phyloP scores from a whole-genome alignment of 2,113 vertebrate species.

The Cromileptes altivelis region DNA sequence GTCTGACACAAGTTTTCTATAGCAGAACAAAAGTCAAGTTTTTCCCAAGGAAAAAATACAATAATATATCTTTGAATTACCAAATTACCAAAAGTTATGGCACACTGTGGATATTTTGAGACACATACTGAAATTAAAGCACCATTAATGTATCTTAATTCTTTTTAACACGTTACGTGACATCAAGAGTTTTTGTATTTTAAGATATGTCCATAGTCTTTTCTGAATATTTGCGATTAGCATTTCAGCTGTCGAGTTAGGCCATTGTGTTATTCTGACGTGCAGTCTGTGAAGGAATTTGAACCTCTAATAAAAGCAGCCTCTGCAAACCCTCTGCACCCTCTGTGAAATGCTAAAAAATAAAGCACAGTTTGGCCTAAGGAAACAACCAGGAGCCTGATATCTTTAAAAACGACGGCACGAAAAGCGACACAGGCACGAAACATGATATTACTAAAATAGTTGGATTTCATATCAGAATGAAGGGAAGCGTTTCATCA shows the following conservation, averaged over 20 bases:
- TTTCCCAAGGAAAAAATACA: background rate
- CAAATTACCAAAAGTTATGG: background rate
- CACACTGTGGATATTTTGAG: background rate
- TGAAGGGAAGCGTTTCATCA: slow-evolving; percentile 1
- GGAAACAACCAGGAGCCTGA: slow-evolving; percentile 1
- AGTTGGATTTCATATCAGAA: slow-evolving; percentile 5
- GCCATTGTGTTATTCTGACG: slow-evolving; percentile 13
- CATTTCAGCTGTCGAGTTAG: slow-evolving; percentile 28
- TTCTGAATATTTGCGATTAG: slow-evolving; percentile 13
- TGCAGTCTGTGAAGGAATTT: slow-evolving; percentile 23
- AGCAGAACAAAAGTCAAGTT: background rate
- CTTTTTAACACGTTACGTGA: too few relatives aligned
- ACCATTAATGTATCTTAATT: background rate
- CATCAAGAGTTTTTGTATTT: background rate
- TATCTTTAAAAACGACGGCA: background rate
- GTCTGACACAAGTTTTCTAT: background rate
- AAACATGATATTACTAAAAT: background rate
- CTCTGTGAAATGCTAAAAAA: slow-evolving; percentile 15
- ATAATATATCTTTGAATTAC: slow-evolving; percentile 10
- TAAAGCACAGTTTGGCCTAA: background rate
- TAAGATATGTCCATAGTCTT: background rate
- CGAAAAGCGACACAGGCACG: background rate
- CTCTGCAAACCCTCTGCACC: slow-evolving; percentile 15
- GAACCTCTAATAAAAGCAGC: slow-evolving; percentile 6
- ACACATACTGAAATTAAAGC: background rate